phyloP scores from a whole-genome alignment of 2,888 invertebrate species.

The Tuta absoluta region DNA sequence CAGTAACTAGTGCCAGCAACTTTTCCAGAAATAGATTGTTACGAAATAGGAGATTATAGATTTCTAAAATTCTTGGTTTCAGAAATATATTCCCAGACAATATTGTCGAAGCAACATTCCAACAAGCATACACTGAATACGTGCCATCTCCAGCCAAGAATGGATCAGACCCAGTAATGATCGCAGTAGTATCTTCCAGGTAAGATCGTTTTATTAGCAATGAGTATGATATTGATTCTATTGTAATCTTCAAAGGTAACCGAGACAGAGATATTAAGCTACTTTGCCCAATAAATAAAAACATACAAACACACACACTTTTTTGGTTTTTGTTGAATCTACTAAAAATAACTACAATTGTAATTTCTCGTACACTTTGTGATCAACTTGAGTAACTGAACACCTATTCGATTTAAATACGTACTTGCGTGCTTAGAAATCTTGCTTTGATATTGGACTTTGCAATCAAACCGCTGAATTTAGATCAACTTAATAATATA shows the following conservation, averaged over 20 bases:
- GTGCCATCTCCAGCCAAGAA: constrained; percentile 78
- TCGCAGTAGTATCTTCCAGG: constrained; percentile 71
- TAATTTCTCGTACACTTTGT: too few species aligned
- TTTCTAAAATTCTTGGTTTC: constrained; percentile 45
- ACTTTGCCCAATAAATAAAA: too few species aligned
- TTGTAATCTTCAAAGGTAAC: neutral
- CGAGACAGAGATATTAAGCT: neutral
- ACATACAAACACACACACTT: too few species aligned
- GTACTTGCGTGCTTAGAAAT: too few species aligned
- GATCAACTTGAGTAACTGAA: too few species aligned
- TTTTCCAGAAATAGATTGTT: neutral
- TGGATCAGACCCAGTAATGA: constrained; percentile 61
- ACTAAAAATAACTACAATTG: too few species aligned
- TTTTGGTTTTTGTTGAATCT: too few species aligned
- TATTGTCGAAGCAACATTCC: constrained; percentile 93
- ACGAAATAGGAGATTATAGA: neutral
- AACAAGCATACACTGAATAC: constrained; percentile 91
- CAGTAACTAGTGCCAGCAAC: constrained; percentile 8
- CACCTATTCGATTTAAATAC: too few species aligned
- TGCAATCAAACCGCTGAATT: too few species aligned
- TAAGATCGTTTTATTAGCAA: constrained; percentile 36
- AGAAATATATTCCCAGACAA: constrained; percentile 97
- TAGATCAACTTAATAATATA: too few species aligned
- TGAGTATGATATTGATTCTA: too few species aligned
- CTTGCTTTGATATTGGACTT: too few species aligned